phyloP scores from a whole-genome alignment of 2,113 vertebrate genomes.

The Lepidothrix coronata region DNA sequence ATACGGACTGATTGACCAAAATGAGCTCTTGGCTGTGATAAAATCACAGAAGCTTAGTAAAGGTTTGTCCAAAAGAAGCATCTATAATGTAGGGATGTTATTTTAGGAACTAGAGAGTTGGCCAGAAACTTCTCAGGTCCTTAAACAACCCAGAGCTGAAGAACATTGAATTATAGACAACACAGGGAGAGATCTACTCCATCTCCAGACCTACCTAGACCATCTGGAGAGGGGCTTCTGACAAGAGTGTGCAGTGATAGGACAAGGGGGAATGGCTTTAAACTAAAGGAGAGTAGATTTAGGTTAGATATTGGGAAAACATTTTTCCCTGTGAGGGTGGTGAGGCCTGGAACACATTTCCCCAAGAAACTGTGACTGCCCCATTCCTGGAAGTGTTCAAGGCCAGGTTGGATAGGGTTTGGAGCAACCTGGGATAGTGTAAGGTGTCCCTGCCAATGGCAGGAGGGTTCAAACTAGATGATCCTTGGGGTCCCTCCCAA shows the following conservation, averaged over 20 bases:
- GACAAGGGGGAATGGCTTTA: background rate
- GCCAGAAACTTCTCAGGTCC: background rate
- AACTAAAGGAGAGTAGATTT: background rate
- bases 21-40: background rate
- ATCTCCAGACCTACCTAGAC: background rate
- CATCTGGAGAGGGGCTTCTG: background rate
- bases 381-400: background rate
- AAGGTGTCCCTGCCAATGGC: background rate
- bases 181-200: background rate
- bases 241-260: background rate
- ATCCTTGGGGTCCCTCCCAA: background rate
- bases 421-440: background rate
- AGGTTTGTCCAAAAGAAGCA: background rate
- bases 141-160: background rate
- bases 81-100: background rate
- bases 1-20: background rate
- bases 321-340: background rate
- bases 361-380: background rate
- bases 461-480: background rate
- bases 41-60: background rate
- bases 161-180: background rate
- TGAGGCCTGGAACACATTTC: background rate
- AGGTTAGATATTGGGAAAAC: background rate
- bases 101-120: background rate
- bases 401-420: background rate